These are phyloP conservation scores for Philopotamus ludificatus DNA, from an alignment of 1,140 invertebrate genomes.

Conservation along the genomic window DNA sequence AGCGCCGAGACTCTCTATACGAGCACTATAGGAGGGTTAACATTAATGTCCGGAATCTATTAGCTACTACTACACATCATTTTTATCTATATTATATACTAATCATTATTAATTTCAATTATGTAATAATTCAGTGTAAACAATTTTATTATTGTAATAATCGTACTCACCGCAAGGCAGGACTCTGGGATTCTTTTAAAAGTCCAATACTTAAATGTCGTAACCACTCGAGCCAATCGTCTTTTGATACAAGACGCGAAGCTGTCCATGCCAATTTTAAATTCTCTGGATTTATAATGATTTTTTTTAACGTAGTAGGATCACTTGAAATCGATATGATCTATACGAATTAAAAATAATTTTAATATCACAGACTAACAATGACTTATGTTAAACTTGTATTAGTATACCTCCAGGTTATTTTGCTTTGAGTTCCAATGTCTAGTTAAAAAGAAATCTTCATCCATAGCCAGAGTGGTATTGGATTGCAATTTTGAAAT, in stretches of 20 bases:
- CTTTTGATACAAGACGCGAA: constrained; percentile 86
- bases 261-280: constrained; percentile 89
- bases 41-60: too few relatives aligned
- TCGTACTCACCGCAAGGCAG: constrained; percentile 68
- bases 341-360: constrained; percentile 1
- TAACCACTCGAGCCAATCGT: constrained; percentile 99
- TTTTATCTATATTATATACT: too few relatives aligned
- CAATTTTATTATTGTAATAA: background rate
- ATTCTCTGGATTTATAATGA: constrained; percentile 82
- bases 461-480: constrained; percentile 64
- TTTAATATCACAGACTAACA: constrained; percentile 2
- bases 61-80: too few relatives aligned
- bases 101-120: too few relatives aligned
- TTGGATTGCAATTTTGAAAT: constrained; percentile 69
- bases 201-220: constrained; percentile 87
- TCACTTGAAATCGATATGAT: constrained; percentile 57
- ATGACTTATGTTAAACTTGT: background rate
- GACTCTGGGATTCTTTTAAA: constrained; percentile 93
- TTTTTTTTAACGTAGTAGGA: constrained; percentile 69
- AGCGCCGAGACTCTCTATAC: too few relatives aligned
- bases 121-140: background rate
- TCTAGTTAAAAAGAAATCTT: constrained; percentile 61
- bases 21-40: too few relatives aligned
- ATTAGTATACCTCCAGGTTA: constrained; percentile 53
- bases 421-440: constrained; percentile 49